A percentile compares a stretch with the other conserved stretches of the same genome.
phyloP scores from a whole-genome alignment of 2,113 vertebrate genomes.

The Benitochromis conjunctus region DNA sequence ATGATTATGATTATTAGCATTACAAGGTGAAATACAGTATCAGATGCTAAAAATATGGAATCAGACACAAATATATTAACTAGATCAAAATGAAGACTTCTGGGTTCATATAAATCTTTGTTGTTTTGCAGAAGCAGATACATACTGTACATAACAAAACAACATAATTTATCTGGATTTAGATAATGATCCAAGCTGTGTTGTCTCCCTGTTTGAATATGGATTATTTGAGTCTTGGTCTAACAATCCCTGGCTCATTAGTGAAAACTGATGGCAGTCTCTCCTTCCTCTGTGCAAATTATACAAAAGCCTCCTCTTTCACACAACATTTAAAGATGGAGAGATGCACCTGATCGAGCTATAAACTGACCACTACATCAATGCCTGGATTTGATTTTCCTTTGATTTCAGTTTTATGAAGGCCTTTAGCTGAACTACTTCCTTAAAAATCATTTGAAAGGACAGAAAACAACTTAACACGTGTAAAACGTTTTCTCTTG shows the following conservation, averaged over 20 bases:
- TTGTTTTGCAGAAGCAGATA: background rate
- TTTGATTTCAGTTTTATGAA: background rate
- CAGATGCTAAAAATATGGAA: background rate
- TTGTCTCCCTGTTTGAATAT: background rate
- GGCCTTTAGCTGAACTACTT: background rate
- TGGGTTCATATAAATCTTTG: background rate
- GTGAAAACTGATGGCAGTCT: background rate
- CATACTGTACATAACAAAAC: background rate
- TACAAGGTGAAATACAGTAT: background rate
- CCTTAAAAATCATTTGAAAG: background rate
- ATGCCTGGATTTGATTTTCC: fast-evolving
- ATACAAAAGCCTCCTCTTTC: background rate
- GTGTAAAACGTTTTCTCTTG: background rate
- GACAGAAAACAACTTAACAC: background rate
- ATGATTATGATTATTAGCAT: background rate
- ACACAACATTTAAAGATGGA: background rate
- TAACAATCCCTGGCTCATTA: background rate
- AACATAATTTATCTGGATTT: background rate
- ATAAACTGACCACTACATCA: background rate
- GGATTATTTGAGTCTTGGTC: slow-evolving; percentile 2
- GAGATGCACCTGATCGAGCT: background rate
- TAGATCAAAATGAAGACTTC: background rate
- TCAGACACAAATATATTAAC: background rate
- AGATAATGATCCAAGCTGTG: background rate
- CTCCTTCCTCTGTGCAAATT: background rate